Evolutionary conservation across 1,140 invertebrate species (phyloP), one percentile per base, ranked within the genome.

Genomic region (Diachasmimorpha longicaudata): DNA sequence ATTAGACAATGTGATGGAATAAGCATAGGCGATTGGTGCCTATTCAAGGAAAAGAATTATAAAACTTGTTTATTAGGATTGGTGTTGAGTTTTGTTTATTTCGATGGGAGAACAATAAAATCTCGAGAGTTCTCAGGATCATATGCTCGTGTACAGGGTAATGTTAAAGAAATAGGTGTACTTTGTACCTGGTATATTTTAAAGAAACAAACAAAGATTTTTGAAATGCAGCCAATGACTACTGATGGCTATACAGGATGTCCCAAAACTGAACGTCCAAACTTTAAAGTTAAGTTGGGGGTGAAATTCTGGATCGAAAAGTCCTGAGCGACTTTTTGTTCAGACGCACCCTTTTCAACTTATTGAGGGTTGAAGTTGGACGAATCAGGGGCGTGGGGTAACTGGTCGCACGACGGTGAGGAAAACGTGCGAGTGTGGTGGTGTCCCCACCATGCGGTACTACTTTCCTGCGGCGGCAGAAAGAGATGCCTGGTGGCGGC

Each of bases 121-220:
- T n/a, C n/a, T n/a, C n/a, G n/a, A n/a, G n/a, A n/a, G n/a, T n/a
- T n/a, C n/a, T n/a, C n/a, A n/a, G n/a, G n/a, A n/a, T n/a, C n/a
- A n/a, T n/a, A n/a, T n/a, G n/a, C n/a, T n/a, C n/a, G n/a, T n/a
- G n/a, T n/a, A n/a, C n/a, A n/a, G n/a, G n/a, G n/a, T n/a, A n/a
- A n/a, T n/a, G n/a, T n/a, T n/a, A n/a, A n/a, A n/a, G n/a, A n/a
- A n/a, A n/a, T n/a, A n/a, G n/a, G n/a, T 72, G 70, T 72, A 48
- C 19, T 72, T 48, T 72, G 70, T 72, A 48, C 44, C 44, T 72
- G 70, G 44, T 46, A 72, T 31, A 72, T 72, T 72, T 72, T 72
- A 52, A 72, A 72, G 19, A 48, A 72, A 31, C 42, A 52, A 36
- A 21, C 23, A 48, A 72, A 52, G 19, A 72, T 72, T 72, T 36